These are phyloP conservation scores for Apotomis turbidana DNA, from an alignment of 2,888 invertebrate genomes.

Conservation along the genomic window DNA sequence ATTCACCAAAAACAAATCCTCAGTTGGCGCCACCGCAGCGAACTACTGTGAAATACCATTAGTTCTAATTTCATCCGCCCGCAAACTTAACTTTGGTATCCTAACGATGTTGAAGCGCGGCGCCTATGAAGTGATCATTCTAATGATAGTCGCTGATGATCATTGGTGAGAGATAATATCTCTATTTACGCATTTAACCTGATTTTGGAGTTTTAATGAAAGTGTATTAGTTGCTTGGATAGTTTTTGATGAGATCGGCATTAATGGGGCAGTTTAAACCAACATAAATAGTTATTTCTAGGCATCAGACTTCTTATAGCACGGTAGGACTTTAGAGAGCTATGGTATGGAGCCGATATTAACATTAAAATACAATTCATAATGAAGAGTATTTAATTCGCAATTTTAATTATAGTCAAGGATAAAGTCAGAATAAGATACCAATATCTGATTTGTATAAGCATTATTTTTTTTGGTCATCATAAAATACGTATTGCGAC, in stretches of 20 bases:
- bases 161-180: conserved; percentile 25
- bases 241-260: conserved; percentile 6
- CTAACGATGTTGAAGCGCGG: conserved; percentile 25
- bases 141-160: conserved; percentile 35
- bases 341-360: no score
- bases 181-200: conserved; percentile 41
- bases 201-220: conserved; percentile 33
- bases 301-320: no score
- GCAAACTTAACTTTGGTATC: neutral
- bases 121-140: conserved; percentile 23
- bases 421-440: no score
- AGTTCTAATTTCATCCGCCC: conserved; percentile 7
- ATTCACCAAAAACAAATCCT: neutral
- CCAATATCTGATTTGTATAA: no score
- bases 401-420: no score
- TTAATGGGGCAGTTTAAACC: conserved; percentile 5
- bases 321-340: no score
- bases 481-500: no score
- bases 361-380: no score
- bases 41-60: neutral
- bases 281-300: conserved; percentile 2
- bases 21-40: neutral
- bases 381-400: no score
- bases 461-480: no score
- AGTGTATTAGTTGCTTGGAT: conserved; percentile 41